A percentile compares a stretch with the other conserved stretches of the same genome.
Conservation (phyloP, 2,888 invertebrate genomes). For the Tachina fera region DNA sequence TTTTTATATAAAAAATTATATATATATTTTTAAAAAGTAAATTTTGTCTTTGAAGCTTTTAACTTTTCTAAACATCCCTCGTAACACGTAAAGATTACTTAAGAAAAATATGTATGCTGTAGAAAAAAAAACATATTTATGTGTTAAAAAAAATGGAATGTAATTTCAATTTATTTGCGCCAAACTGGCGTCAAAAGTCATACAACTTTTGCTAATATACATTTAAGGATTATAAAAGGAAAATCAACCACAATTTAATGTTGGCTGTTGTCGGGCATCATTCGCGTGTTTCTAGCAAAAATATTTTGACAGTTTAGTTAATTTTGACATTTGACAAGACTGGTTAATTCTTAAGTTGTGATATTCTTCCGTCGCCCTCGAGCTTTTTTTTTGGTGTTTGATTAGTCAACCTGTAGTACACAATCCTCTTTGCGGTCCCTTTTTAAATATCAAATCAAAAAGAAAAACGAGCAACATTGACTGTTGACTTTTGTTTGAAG, state of each 20-base stretch:
- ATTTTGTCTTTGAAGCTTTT: no score
- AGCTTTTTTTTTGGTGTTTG: neutral
- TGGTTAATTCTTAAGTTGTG: constrained; percentile 50
- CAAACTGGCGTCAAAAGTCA: constrained; percentile 68
- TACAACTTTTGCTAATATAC: constrained; percentile 37
- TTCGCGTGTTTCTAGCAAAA: neutral
- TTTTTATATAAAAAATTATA: no score
- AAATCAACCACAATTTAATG: constrained; percentile 23
- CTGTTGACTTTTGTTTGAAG: constrained; percentile 28
- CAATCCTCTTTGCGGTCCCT: neutral
- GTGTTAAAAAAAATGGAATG: constrained; percentile 26
- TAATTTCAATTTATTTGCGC: constrained; percentile 66
- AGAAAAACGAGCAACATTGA: neutral
- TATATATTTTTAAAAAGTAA: no score
- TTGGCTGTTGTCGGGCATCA: constrained; percentile 26
- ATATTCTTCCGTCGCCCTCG: neutral
- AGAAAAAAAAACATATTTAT: neutral
- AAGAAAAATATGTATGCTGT: neutral
- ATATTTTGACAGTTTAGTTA: neutral
- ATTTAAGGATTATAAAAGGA: constrained; percentile 48
- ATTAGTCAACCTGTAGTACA: neutral
- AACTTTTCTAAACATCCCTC: no score
- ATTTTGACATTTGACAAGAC: constrained; percentile 52
- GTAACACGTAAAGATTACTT: no score
- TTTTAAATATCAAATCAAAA: neutral